Evolutionary conservation across 2,113 vertebrate genomes (phyloP), one percentile per base, ranked within the genome.

Genomic region (Cynoglossus semilaevis): DNA sequence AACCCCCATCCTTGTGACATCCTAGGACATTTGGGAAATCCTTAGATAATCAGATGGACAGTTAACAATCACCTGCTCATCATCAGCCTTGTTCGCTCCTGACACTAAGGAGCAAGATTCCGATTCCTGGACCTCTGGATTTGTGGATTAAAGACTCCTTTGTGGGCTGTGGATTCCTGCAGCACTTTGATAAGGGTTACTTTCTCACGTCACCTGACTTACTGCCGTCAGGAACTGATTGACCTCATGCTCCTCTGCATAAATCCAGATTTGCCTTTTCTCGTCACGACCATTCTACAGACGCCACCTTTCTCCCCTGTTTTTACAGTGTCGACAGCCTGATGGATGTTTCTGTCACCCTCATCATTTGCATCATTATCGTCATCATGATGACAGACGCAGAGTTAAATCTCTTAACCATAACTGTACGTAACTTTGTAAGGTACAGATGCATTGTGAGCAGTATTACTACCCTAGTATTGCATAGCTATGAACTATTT

Each of bases 21-120:
- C 57, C 55, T 49, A 55, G 60, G 63, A 76, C 63, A 22, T 13
- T 44, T 71, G 49, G 72, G 69, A 68, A 54, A 76, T 47, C 42
- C 51, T 58, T 45, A 60, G 66, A 67, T 70, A 17, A 22, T 61
- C 61, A 43, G 29, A 67, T 36, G 61, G 48, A 73, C 44, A 15
- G 29, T 65, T 46, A 67, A 43, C 65, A 16, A 59, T 58, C 64
- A 64, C 42, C 54, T 76, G 59, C 43, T 74, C 42, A 34, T 67
- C 36, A 43, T 56, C 53, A 38, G 18, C 51, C 56, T 50, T 46
- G 22, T 50, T 22, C 63, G 18, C 50, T 57, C 42, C 35, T 72
- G 47, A 67, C 50, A 57, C 70, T 35, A 40, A 57, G 38, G 43
- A 58, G 61, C 44, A 19, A 54, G 17, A 45, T 45, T 63, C 59